Evolutionary conservation across 30 jellyfish, hydroid and myxozoan species (phyloP).

Genomic region (Aurelia coerulea): DNA sequence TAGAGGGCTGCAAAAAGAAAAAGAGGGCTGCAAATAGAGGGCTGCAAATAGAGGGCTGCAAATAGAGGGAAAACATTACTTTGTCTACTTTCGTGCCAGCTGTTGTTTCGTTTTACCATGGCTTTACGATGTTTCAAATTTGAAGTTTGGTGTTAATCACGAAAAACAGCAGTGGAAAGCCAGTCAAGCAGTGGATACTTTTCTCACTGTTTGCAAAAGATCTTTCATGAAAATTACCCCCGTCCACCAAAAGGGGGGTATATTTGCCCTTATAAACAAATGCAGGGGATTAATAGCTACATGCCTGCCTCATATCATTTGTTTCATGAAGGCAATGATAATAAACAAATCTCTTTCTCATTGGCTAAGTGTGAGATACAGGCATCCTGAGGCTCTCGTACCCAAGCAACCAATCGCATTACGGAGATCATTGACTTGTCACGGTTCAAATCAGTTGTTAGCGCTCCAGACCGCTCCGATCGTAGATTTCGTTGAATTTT

Average conservation of each 20-base stretch:
- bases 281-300: constrained; percentile 11
- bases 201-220: too few relatives aligned
- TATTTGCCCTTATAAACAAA: constrained; percentile 26
- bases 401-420: constrained; percentile 15
- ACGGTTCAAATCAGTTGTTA: constrained; percentile 10
- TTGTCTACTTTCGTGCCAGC: too few relatives aligned
- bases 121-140: too few relatives aligned
- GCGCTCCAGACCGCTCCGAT: not conserved
- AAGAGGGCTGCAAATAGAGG: too few relatives aligned
- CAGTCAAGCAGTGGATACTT: too few relatives aligned
- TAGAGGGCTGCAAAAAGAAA: too few relatives aligned
- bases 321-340: not conserved
- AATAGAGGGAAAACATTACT: too few relatives aligned
- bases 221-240: constrained; percentile 2
- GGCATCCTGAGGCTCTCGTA: constrained; percentile 30
- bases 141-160: too few relatives aligned
- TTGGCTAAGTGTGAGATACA: constrained; percentile 32
- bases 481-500: constrained; percentile 23
- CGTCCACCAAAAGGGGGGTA: constrained; percentile 13
- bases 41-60: too few relatives aligned
- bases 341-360: constrained; percentile 11
- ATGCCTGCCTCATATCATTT: constrained; percentile 40
- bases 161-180: too few relatives aligned
- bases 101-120: too few relatives aligned
- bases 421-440: not conserved